Conservation (phyloP, 2,113 vertebrate genomes). For the Corvus moneduloides region DNA sequence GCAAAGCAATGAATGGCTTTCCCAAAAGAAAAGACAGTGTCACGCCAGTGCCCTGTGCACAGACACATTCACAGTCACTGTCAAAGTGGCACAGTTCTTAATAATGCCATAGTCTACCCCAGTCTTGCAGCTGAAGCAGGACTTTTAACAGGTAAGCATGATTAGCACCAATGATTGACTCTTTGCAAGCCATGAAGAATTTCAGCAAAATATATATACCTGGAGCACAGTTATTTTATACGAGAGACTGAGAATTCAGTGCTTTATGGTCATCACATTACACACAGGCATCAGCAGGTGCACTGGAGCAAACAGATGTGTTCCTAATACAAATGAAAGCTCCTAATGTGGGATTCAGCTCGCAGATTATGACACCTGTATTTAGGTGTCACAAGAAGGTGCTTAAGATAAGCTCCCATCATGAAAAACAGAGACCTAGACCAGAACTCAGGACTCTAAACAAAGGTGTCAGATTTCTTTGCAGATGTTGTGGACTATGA, state of each 20-base stretch:
- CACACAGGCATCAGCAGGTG: neutral
- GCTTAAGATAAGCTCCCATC: neutral
- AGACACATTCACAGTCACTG: neutral
- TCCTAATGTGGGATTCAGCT: neutral
- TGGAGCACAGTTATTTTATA: neutral
- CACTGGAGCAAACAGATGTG: neutral
- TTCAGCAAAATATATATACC: neutral
- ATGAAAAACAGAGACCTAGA: neutral
- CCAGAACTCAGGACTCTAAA: neutral
- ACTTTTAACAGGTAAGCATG: neutral
- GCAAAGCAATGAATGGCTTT: neutral
- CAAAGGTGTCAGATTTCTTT: neutral
- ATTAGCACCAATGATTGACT: neutral
- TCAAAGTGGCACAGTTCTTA: neutral
- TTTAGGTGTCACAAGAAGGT: neutral
- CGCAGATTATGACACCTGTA: neutral
- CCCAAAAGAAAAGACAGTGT: neutral
- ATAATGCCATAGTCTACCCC: rapidly evolving
- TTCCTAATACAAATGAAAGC: neutral
- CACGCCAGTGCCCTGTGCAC: neutral
- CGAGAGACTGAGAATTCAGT: neutral
- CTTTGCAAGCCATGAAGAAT: neutral
- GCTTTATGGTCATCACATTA: neutral
- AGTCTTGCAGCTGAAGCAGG: neutral
- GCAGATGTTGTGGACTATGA: neutral